Evolutionary conservation across 2,113 vertebrate species (phyloP).

Genomic region (Eurystomus gularis): DNA sequence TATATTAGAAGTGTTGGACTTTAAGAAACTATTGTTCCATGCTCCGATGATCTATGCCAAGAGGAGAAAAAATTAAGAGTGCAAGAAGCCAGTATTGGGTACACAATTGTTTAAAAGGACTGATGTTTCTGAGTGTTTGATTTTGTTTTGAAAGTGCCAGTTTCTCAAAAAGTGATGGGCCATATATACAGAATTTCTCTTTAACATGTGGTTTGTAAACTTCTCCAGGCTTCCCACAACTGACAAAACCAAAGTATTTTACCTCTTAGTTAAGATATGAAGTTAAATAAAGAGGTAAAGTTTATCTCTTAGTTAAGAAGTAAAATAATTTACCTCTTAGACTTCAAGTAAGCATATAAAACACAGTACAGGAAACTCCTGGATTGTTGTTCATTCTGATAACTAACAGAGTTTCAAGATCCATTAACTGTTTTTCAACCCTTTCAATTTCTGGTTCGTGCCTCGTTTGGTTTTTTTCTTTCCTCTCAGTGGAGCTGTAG

Average conservation of each 20-base stretch:
- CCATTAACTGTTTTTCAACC: not conserved
- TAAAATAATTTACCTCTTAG: not conserved
- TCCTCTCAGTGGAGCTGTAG: not conserved
- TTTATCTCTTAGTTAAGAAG: not conserved
- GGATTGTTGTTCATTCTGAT: not conserved
- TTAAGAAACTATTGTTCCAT: not conserved
- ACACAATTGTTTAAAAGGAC: not conserved
- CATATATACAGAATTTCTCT: not conserved
- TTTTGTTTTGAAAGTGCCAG: not conserved
- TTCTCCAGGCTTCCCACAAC: not conserved
- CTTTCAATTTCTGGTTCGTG: not conserved
- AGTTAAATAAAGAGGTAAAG: not conserved
- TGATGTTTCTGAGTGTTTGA: not conserved
- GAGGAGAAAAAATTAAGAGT: not conserved
- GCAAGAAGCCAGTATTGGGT: not conserved
- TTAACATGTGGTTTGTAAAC: not conserved
- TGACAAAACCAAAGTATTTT: not conserved
- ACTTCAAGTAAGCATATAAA: not conserved
- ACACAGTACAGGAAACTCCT: not conserved
- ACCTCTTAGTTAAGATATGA: not conserved
- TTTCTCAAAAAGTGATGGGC: not conserved
- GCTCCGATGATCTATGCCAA: not conserved
- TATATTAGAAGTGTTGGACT: not conserved
- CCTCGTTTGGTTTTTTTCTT: not conserved
- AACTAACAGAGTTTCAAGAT: not conserved